Evolutionary conservation across 2,888 invertebrate species (phyloP), one percentile per base, ranked within the genome.

Genomic region (Thelaira solivaga): DNA sequence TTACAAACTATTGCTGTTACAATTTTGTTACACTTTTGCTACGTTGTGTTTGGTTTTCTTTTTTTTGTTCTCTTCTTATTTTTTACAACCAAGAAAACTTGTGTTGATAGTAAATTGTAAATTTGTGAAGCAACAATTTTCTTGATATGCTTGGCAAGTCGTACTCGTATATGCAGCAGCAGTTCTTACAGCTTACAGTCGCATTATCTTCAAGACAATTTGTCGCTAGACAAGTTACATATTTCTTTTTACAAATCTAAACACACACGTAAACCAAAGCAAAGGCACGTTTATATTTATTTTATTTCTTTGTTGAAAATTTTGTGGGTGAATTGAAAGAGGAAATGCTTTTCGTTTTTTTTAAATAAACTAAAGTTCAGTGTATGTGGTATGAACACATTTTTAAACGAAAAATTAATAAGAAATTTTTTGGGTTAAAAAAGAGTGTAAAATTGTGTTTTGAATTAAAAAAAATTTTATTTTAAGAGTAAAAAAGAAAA

Each of bases 161-260:
- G 16, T 13, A 31, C 7, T 22, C 34, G 41, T 51, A 43, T 6
- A n/a, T n/a, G n/a, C n/a, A n/a, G n/a, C n/a, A n/a, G n/a, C n/a
- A n/a, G n/a, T n/a, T n/a, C n/a, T n/a, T n/a, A n/a, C n/a, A 16
- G 4, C n/a, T 26, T 13, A 16, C 2, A 55, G 10, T 2, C 13
- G 69, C 3, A 53, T 65, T 57, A 73, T 57, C 39, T 34, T n/a
- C 22, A 41, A 18, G 57, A 57, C 57, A 65, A 64, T 73, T 73
- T 73, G 47, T 73, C 47, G 64, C 41, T 49, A 22, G n/a, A n/a
- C n/a, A n/a, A 39, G 31, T 4, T 31, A n/a, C 29, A 55, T 16
- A 45, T 34, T 29, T 61, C n/a, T 26, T 41, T n/a, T n/a, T n/a
- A n/a, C 13, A 51, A 43, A 24, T 36, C 1, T 4, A 10, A 39